Conservation (phyloP, 2,113 vertebrate genomes). For the Sylvietta virens region DNA sequence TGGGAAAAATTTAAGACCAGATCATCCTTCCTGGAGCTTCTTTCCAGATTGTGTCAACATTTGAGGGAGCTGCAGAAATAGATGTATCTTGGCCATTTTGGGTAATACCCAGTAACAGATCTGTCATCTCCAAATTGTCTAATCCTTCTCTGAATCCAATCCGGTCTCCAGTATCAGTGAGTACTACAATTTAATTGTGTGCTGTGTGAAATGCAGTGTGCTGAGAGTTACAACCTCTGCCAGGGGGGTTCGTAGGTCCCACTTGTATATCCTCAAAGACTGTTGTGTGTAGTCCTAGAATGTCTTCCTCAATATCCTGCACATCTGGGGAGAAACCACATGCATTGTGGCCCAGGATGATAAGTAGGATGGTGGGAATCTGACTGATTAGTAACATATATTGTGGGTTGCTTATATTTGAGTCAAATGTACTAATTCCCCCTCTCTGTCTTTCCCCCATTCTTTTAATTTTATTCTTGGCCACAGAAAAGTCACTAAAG, state of each 20-base stretch:
- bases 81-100: background rate
- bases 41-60: background rate
- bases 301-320: background rate
- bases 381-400: slow-evolving; percentile 4
- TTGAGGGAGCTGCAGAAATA: background rate
- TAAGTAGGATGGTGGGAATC: background rate
- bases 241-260: background rate
- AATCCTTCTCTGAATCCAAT: background rate
- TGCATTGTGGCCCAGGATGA: background rate
- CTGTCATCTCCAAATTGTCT: background rate
- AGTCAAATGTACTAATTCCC: slow-evolving; percentile 4
- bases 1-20: background rate
- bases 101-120: background rate
- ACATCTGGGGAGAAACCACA: background rate
- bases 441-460: background rate
- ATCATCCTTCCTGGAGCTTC: background rate
- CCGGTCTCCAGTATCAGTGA: background rate
- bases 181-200: background rate
- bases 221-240: background rate
- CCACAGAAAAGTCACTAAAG: background rate
- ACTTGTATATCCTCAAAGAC: background rate
- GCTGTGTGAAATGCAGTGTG: background rate
- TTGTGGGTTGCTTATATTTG: background rate
- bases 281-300: background rate
- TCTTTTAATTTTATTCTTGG: slow-evolving; percentile 23